These are phyloP conservation scores for Scotopteryx bipunctaria DNA, from an alignment of 2,888 invertebrate species.

Conservation along the genomic window DNA sequence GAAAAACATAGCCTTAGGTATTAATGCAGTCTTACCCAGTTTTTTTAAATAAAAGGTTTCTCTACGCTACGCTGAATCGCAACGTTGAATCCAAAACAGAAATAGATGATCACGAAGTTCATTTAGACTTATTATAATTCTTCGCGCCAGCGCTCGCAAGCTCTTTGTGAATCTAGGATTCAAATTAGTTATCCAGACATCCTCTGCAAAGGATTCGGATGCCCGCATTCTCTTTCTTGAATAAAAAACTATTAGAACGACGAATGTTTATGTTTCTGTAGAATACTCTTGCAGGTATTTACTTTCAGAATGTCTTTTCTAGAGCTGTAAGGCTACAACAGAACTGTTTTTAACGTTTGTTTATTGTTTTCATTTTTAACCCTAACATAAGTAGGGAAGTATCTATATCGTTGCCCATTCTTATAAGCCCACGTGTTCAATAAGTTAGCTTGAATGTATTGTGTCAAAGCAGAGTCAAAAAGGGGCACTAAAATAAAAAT, in stretches of 20 bases:
- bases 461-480: background rate
- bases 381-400: too few species aligned
- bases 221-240: conserved; percentile 17
- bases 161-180: conserved; percentile 13
- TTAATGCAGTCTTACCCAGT: too few species aligned
- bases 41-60: too few species aligned
- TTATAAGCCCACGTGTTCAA: too few species aligned
- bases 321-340: too few species aligned
- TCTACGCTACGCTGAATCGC: too few species aligned
- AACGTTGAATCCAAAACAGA: background rate
- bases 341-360: too few species aligned
- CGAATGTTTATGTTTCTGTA: background rate
- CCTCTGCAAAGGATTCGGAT: conserved; percentile 8
- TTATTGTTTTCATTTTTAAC: too few species aligned
- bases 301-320: background rate
- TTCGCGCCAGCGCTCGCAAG: background rate
- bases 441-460: too few species aligned
- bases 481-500: background rate
- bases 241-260: conserved; percentile 7
- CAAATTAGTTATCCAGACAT: conserved; percentile 15
- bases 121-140: conserved; percentile 13
- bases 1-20: too few species aligned
- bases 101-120: background rate
- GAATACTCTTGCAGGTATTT: too few species aligned
- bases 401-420: too few species aligned